Percentiles rank a stretch among this genome's conserved stretches.
These are phyloP conservation scores for Incurvaria masculella DNA, from an alignment of 2,888 invertebrate species.

Conservation along the genomic window DNA sequence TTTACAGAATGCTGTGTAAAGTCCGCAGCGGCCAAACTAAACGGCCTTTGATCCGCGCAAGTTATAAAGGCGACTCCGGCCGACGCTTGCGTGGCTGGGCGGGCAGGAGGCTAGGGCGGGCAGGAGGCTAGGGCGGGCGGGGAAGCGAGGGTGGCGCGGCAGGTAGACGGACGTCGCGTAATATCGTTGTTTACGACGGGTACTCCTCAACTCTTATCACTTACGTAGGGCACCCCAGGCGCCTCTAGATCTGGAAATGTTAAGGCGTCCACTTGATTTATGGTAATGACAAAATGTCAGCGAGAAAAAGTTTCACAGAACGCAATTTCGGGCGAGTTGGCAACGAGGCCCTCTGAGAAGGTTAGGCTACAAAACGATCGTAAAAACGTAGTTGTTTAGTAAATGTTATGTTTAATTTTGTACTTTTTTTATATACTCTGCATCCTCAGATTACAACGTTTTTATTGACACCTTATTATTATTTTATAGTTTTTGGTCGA, in stretches of 20 bases:
- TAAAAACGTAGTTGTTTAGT: too few species aligned
- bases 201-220: conserved; percentile 41
- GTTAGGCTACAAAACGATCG: too few species aligned
- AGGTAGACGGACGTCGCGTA: not conserved
- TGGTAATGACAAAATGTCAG: conserved; percentile 43
- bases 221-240: conserved; percentile 29
- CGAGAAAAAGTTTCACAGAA: conserved; percentile 30
- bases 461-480: too few species aligned
- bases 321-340: not conserved
- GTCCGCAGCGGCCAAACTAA: conserved; percentile 30
- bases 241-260: conserved; percentile 31
- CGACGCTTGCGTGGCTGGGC: not conserved
- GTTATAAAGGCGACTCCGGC: not conserved
- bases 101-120: not conserved
- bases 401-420: too few species aligned
- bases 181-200: conserved; percentile 29
- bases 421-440: too few species aligned
- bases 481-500: too few species aligned
- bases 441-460: too few species aligned
- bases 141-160: not conserved
- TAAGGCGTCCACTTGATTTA: conserved; percentile 47
- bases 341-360: not conserved
- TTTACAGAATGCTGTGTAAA: conserved; percentile 18
- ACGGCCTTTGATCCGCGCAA: conserved; percentile 13
- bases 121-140: not conserved